Base-by-base conservation (phyloP, 2,797 vertebrate species). In the Gobionotothen gibberifrons region DNA sequence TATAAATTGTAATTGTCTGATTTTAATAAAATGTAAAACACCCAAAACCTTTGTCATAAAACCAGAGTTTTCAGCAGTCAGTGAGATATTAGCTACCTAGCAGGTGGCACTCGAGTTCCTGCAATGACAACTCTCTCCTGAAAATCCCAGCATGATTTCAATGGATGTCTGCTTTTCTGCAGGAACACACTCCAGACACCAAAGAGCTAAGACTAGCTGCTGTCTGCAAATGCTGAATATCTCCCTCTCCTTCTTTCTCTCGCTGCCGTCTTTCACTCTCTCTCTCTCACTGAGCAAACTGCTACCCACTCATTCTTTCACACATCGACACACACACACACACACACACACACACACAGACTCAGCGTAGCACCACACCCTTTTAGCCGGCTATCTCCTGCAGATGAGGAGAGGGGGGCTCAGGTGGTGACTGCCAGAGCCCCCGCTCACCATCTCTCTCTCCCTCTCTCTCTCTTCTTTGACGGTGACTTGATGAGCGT, bases 351-450 rank as follows among this genome's bases (percentile, higher is more conserved):
- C 64, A 43, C 52, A 69, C 9, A 71, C 67, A 85, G 52, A 71
- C 88, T 82, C 68, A 74, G 87, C 69, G 3, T 75, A 88, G 92
- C 89, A 93, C 93, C 92, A 94, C 93, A 93, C 93, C 93, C 93
- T 94, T 94, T 92, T 86, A 93, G 90, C 89, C 81, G 69, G 87
- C 87, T 91, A 89, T 88, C 90, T 92, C 89, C 91, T 94, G 93
- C 93, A 93, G 92, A 86, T 84, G 88, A 87, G 84, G 81, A 78
- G 74, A 84, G 85, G 79, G 86, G 82, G 83, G 85, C 85, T 91
- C 93, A 93, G 92, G 90, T 92, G 89, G 85, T 79, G 88, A 82
- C 84, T 77, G 82, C 82, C 87, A 87, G 89, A 88, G 65, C 76
- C 79, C 72, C 64, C 26, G 7, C 76, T 86, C 74, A 1, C 82